These are phyloP conservation scores for Prenolepis imparis DNA, from an alignment of 2,888 invertebrate species.

Conservation along the genomic window DNA sequence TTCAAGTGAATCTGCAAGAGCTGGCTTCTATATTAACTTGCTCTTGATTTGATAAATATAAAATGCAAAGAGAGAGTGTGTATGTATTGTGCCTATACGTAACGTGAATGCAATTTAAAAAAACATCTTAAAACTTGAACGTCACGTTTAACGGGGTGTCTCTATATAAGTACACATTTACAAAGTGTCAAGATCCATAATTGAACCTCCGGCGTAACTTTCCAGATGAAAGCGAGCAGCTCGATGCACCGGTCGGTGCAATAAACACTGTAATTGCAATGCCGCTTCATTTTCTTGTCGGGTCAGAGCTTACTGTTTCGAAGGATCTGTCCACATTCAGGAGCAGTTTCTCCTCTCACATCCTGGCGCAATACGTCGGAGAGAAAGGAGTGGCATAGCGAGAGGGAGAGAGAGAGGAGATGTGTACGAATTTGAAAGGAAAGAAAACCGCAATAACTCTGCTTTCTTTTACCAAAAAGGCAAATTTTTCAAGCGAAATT, in stretches of 20 bases:
- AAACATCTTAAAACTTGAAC: neutral
- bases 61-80: neutral
- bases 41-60: slow-evolving; percentile 10
- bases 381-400: slow-evolving; percentile 9
- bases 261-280: slow-evolving; percentile 18
- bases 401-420: neutral
- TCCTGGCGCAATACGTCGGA: slow-evolving; percentile 6
- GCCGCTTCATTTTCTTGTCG: slow-evolving; percentile 34
- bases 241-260: slow-evolving; percentile 8
- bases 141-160: neutral
- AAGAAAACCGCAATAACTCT: slow-evolving; percentile 27
- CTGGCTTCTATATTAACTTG: neutral
- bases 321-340: slow-evolving; percentile 27
- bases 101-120: slow-evolving; percentile 5
- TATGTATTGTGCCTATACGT: neutral
- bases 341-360: slow-evolving; percentile 40
- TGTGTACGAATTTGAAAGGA: slow-evolving; percentile 30
- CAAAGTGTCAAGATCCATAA: slow-evolving; percentile 15
- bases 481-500: slow-evolving; percentile 80
- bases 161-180: neutral
- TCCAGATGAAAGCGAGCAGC: slow-evolving; percentile 16
- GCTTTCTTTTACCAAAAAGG: slow-evolving; percentile 59
- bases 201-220: slow-evolving; percentile 7
- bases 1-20: neutral
- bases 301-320: slow-evolving; percentile 41